Conservation (phyloP, 2,797 vertebrate species). For the Phataginus tetradactyla region DNA sequence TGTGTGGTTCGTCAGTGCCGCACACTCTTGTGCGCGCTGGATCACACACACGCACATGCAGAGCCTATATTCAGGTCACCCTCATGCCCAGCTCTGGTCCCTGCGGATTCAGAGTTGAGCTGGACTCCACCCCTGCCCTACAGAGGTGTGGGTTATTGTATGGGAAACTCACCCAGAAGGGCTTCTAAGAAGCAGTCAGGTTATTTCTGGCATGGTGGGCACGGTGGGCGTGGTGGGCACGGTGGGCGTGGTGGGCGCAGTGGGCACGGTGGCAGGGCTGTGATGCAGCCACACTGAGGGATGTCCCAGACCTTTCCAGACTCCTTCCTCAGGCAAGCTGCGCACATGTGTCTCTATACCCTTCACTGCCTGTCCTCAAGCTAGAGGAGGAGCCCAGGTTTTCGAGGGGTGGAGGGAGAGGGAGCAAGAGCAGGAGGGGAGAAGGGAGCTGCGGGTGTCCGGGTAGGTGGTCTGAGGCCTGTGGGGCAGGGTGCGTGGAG, state of each 20-base stretch:
- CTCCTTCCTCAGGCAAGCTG: background rate
- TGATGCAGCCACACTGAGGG: background rate
- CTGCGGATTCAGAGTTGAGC: background rate
- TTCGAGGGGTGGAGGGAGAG: background rate
- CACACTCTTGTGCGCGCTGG: background rate
- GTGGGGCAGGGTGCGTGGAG: no score
- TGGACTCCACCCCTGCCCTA: accelerated
- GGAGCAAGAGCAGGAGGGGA: background rate
- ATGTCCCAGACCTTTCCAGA: background rate
- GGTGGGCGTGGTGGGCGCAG: no score
- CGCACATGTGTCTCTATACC: accelerated
- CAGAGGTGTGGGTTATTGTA: accelerated
- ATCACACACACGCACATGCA: accelerated
- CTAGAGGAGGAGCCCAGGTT: background rate
- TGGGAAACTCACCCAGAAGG: no score
- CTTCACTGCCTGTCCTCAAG: background rate
- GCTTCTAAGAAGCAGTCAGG: no score
- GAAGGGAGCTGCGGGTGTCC: no score
- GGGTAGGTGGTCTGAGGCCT: background rate
- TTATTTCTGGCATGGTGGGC: no score
- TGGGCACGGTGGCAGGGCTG: background rate
- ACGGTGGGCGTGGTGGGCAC: no score
- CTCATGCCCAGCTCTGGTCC: background rate
- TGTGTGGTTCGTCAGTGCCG: no score
- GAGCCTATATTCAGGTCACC: background rate